These are phyloP conservation scores for Diaprepes abbreviatus DNA, from an alignment of 2,888 invertebrate species.

Conservation along the genomic window DNA sequence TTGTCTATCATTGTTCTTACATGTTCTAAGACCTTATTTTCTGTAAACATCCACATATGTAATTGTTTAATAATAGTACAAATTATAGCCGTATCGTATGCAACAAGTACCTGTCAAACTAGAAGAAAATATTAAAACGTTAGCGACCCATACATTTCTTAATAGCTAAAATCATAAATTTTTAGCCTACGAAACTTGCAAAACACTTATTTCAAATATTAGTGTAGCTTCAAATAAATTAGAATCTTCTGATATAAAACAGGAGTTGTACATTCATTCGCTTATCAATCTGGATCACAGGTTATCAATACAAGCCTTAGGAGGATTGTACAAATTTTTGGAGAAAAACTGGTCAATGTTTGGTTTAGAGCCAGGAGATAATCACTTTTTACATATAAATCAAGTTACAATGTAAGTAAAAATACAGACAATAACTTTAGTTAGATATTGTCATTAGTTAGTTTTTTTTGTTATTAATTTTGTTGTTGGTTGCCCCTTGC, in stretches of 20 bases:
- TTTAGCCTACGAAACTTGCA: conserved; percentile 59
- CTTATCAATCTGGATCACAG: conserved; percentile 75
- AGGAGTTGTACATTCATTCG: conserved; percentile 73
- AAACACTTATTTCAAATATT: conserved; percentile 55
- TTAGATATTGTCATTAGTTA: too few species aligned
- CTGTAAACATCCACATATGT: too few species aligned
- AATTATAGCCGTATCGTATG: too few species aligned
- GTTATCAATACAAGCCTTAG: conserved; percentile 78
- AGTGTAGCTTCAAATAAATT: conserved; percentile 66
- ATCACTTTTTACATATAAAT: conserved; percentile 71
- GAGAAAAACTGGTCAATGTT: conserved; percentile 74
- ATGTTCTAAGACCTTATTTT: too few species aligned
- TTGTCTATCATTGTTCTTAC: too few species aligned
- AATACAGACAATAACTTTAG: too few species aligned
- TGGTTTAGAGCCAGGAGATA: conserved; percentile 66
- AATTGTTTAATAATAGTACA: too few species aligned
- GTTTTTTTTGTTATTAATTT: too few species aligned
- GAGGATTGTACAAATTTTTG: conserved; percentile 79
- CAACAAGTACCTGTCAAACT: too few species aligned
- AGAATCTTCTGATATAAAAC: conserved; percentile 70
- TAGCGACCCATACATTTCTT: too few species aligned
- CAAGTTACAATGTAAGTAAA: conserved; percentile 75
- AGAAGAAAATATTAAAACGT: too few species aligned
- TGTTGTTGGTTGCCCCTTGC: too few species aligned
- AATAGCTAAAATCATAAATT: not conserved